A percentile compares a stretch with the other conserved stretches of the same genome.
Conservation (phyloP, 2,113 vertebrate genomes). For the Oreochromis niloticus region DNA sequence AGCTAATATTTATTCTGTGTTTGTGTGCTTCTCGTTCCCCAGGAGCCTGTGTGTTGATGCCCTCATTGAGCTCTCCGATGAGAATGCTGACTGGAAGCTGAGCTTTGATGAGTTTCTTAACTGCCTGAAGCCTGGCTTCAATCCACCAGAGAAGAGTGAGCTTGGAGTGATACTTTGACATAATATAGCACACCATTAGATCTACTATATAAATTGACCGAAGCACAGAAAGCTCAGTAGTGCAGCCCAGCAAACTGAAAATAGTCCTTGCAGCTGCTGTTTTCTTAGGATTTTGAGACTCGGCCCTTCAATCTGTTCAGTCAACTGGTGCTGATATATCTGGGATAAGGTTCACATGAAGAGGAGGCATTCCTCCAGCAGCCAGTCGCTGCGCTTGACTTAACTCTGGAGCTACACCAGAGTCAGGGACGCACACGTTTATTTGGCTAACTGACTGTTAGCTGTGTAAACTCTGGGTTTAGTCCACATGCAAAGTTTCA, state of each 20-base stretch:
- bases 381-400: neutral
- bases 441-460: neutral
- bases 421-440: neutral
- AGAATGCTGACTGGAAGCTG: constrained; percentile 98
- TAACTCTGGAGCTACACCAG: neutral
- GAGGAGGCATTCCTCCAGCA: neutral
- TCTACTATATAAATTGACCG: neutral
- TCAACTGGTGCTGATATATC: neutral
- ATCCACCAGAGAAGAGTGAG: constrained; percentile 95
- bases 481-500: neutral
- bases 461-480: neutral
- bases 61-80: constrained; percentile 97
- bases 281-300: neutral
- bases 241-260: neutral
- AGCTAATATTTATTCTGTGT: neutral
- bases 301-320: neutral
- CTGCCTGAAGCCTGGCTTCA: constrained; percentile 93
- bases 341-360: constrained; percentile 53
- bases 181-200: neutral
- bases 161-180: neutral
- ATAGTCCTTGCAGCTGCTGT: neutral
- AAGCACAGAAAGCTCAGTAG: neutral
- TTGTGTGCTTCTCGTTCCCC: neutral
- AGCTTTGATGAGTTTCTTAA: constrained; percentile 97
- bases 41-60: constrained; percentile 97